Conservation (phyloP, 2,113 vertebrate species). For the Numenius arquata region DNA sequence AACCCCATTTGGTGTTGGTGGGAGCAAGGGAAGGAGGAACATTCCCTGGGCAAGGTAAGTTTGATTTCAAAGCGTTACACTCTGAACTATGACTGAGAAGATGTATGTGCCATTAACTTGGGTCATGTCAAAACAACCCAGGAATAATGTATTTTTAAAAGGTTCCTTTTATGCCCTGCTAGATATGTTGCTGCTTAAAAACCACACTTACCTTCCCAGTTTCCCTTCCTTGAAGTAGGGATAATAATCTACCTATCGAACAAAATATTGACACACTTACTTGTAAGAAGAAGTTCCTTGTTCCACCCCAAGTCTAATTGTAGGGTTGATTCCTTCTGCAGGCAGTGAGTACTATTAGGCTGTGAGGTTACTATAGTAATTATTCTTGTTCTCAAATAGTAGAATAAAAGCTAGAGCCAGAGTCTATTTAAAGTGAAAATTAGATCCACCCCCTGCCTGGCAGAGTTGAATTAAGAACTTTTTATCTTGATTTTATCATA, state of each 20-base stretch:
- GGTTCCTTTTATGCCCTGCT: background rate
- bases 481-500: background rate
- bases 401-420: constrained; percentile 52
- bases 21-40: background rate
- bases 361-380: constrained; percentile 39
- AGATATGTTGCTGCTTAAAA: background rate
- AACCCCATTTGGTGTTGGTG: background rate
- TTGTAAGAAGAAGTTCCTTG: background rate
- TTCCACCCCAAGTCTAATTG: constrained; percentile 3
- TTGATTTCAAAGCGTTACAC: background rate
- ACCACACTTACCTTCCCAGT: background rate
- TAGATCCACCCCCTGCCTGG: constrained; percentile 39
- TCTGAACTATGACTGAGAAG: background rate
- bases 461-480: constrained; percentile 53
- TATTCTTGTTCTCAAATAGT: constrained; percentile 60
- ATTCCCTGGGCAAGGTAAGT: background rate
- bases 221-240: background rate
- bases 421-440: constrained; percentile 65
- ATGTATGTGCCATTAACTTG: background rate
- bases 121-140: background rate
- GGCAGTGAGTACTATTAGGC: background rate
- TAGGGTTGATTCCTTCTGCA: background rate
- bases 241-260: background rate
- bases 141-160: background rate
- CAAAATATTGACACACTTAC: background rate